These are phyloP conservation scores for Macropus fuliginosus DNA, from an alignment of 2,797 vertebrate genomes.

Conservation along the genomic window DNA sequence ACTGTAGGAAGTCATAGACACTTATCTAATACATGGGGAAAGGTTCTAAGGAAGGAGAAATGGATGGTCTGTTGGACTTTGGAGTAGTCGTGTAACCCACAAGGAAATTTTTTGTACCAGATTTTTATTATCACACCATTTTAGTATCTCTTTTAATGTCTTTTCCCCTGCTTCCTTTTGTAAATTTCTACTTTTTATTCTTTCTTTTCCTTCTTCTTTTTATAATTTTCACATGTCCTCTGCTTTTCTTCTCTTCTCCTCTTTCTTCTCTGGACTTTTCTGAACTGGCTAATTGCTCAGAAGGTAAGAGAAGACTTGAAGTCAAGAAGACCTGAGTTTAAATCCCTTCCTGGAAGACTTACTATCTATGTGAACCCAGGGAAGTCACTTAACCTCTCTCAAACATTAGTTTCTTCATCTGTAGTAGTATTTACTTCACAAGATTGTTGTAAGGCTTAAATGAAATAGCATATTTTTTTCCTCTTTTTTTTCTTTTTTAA, in stretches of 20 bases:
- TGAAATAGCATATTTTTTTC: neutral
- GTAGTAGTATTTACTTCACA: neutral
- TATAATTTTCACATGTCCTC: neutral
- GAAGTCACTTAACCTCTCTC: neutral
- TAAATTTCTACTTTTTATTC: neutral
- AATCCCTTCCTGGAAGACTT: neutral
- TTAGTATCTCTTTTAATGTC: neutral
- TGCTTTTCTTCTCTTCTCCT: neutral
- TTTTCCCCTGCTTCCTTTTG: neutral
- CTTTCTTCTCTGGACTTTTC: conserved; percentile 15
- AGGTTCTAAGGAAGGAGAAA: conserved; percentile 4
- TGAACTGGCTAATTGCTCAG: neutral
- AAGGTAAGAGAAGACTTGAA: neutral
- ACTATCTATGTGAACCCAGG: neutral
- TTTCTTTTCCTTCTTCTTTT: neutral
- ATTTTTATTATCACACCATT: neutral
- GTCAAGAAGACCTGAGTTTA: neutral
- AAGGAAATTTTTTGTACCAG: neutral
- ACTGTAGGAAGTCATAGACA: conserved; percentile 9
- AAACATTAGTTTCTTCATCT: neutral
- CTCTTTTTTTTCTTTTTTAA: too few species aligned
- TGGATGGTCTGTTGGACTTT: neutral
- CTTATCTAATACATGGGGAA: neutral
- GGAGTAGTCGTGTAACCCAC: neutral
- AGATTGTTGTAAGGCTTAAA: neutral